These are phyloP conservation scores for Drosophila punjabiensis DNA, from an alignment of 1,140 invertebrate genomes.

Conservation along the genomic window DNA sequence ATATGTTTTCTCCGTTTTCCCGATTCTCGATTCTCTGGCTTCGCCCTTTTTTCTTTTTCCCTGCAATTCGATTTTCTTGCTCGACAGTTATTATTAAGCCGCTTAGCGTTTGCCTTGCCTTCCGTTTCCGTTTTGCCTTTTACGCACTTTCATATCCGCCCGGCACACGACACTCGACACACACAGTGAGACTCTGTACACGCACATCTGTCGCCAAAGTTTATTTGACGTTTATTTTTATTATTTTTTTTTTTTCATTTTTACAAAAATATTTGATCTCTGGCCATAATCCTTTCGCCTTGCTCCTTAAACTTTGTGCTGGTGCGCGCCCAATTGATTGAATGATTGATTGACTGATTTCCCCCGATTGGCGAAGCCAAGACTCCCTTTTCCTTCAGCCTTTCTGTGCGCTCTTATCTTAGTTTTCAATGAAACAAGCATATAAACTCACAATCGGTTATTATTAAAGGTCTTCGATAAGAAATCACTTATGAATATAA, in stretches of 20 bases:
- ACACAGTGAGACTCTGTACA: not conserved
- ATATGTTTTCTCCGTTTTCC: slow-evolving; percentile 52
- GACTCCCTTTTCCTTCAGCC: not conserved
- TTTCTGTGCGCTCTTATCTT: not conserved
- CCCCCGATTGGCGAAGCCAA: not conserved
- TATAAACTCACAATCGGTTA: not conserved
- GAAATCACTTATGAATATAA: not conserved
- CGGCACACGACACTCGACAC: slow-evolving; percentile 10
- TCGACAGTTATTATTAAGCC: slow-evolving; percentile 68
- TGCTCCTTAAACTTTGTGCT: slow-evolving; percentile 15
- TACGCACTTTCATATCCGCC: slow-evolving; percentile 67
- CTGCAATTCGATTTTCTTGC: slow-evolving; percentile 41
- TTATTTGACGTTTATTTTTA: slow-evolving; percentile 77
- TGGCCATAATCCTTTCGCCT: slow-evolving; percentile 64
- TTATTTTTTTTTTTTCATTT: slow-evolving; percentile 21
- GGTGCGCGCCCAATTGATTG: slow-evolving; percentile 60
- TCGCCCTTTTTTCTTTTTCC: slow-evolving; percentile 7
- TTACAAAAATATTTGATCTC: slow-evolving; percentile 63
- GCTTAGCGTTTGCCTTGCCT: slow-evolving; percentile 57
- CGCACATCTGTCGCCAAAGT: slow-evolving; percentile 51
- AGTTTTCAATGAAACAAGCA: slow-evolving; percentile 51
- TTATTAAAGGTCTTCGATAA: not conserved
- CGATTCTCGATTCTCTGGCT: not conserved
- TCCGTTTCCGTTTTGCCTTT: slow-evolving; percentile 47
- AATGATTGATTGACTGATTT: slow-evolving; percentile 64